Base-by-base conservation (phyloP, 2,888 invertebrate species). In the Dynastes tityus region DNA sequence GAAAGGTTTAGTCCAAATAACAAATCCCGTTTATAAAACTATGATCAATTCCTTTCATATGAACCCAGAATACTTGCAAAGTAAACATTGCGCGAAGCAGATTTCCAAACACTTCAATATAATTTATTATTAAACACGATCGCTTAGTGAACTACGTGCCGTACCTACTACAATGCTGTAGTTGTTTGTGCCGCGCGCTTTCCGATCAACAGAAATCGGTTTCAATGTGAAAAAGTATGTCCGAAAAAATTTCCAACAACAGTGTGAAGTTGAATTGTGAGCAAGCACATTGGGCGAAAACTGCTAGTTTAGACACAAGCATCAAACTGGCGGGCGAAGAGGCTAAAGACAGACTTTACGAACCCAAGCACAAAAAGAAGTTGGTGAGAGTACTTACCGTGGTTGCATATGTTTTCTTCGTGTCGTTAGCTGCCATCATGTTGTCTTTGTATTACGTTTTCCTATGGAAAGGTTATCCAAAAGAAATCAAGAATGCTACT, bases 361-460 rank as follows among this genome's bases (percentile, higher is more conserved):
- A 95, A 88, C 94, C 95, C 81, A 96, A 95, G 89, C 94, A 95
- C 86, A 94, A 95, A 88, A 95, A 95, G 89, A 97, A 97, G 90
- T 92, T 95, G 89, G 94, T 97, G 82, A 93, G 97, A 82, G 95
- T 98, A 84, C 92, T 98, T 86, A 98, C 98, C 29, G 98, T 98
- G 83, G 92, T 97, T 85, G 96, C 97, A 75, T 98, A 98, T 90
- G 95, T 98, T 83, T 94, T 98, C 89, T 96, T 96, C 88, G 98
- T 98, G 84, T 98, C 97, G 64, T 91, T 97, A 86, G 97, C 97
- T 27, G 98, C 97, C 74, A 97, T 97, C 85, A 95, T 97, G 91
- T 91, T 98, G 82, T 97, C 97, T 13, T 92, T 97, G 74, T 98
- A 98, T 91, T 98, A 98, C 90, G 95, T 96, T 85, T 95, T 97